phyloP scores from a whole-genome alignment of 1,140 invertebrate species.

The Belonocnema kinseyi region DNA sequence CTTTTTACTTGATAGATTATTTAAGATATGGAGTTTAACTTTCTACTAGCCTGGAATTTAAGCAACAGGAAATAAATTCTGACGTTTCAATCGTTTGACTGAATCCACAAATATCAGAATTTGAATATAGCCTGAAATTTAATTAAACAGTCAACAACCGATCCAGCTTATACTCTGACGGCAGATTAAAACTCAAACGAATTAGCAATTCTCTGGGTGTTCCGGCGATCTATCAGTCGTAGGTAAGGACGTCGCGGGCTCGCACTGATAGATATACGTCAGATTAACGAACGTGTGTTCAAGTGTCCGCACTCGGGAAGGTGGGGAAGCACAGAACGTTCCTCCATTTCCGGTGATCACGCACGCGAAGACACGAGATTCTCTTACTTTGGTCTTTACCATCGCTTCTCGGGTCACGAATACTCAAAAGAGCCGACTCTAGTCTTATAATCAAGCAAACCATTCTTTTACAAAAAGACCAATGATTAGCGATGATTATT shows the following conservation, averaged over 20 bases:
- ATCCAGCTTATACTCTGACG: conserved; percentile 11
- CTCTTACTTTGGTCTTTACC: conserved; percentile 24
- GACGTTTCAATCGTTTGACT: too few species aligned
- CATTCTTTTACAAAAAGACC: conserved; percentile 5
- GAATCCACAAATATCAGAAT: not conserved
- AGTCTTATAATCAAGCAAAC: conserved; percentile 23
- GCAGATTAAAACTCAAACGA: conserved; percentile 15
- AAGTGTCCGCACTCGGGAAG: conserved; percentile 10
- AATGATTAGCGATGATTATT: conserved; percentile 25
- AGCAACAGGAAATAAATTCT: too few species aligned
- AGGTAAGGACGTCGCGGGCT: conserved; percentile 29
- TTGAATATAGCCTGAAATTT: not conserved
- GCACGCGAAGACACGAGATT: conserved; percentile 3
- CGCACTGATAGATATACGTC: conserved; percentile 29
- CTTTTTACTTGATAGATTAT: not conserved
- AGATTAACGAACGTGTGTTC: conserved; percentile 27
- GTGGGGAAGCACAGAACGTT: not conserved
- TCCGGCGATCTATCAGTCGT: conserved; percentile 19
- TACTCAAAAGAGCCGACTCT: conserved; percentile 20
- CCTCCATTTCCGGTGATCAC: conserved; percentile 17
- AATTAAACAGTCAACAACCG: not conserved
- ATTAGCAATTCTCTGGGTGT: conserved; percentile 23
- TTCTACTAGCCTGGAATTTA: too few species aligned
- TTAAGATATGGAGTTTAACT: not conserved
- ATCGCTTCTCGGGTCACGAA: conserved; percentile 22